Percentiles rank a stretch among this genome's conserved stretches.
These are phyloP conservation scores for Stenopsyche tienmushanensis DNA, from an alignment of 1,140 invertebrate genomes.

Conservation along the genomic window DNA sequence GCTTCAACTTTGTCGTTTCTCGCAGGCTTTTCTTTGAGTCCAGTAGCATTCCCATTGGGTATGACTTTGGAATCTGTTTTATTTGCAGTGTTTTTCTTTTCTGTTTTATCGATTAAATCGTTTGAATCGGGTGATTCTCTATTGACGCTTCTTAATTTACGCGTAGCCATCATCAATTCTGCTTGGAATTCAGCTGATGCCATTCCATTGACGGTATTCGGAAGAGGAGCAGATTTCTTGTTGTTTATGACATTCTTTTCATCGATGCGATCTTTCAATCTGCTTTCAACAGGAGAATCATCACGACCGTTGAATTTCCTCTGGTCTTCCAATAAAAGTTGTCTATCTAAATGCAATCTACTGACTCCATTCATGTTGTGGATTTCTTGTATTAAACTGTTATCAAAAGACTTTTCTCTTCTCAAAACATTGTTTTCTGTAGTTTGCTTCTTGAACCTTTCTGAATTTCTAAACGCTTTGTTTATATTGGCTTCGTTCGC, in stretches of 20 bases:
- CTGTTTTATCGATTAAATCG: neutral
- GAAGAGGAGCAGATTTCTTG: constrained; percentile 56
- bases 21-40: constrained; percentile 24
- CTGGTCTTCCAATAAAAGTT: constrained; percentile 48
- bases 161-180: constrained; percentile 66
- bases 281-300: constrained; percentile 26
- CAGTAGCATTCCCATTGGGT: constrained; percentile 1
- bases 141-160: constrained; percentile 55
- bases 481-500: constrained; percentile 46
- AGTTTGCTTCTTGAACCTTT: constrained; percentile 52
- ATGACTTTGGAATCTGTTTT: constrained; percentile 15
- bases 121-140: constrained; percentile 19
- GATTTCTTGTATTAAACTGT: constrained; percentile 46
- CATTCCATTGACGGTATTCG: constrained; percentile 59
- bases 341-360: constrained; percentile 49
- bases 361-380: constrained; percentile 44
- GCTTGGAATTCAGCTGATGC: constrained; percentile 68
- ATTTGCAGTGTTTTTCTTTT: constrained; percentile 13
- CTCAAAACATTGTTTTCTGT: constrained; percentile 46
- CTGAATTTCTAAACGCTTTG: constrained; percentile 54
- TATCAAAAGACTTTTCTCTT: constrained; percentile 57
- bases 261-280: constrained; percentile 30
- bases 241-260: constrained; percentile 37
- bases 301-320: constrained; percentile 35
- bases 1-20: constrained; percentile 8